Conservation (phyloP, 2,888 invertebrate genomes). For the Adineta ricciae region DNA sequence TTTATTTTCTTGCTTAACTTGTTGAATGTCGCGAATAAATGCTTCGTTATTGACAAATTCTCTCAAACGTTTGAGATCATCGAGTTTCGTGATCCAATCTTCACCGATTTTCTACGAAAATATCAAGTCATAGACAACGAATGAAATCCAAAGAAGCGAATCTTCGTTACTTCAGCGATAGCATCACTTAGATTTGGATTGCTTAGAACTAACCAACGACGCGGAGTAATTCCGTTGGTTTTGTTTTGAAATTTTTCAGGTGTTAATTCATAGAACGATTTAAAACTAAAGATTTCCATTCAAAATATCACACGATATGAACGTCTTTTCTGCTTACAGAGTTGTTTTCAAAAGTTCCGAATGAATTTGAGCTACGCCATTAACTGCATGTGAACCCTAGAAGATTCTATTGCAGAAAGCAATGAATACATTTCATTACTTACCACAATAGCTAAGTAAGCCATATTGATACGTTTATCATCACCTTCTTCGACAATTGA, state of each 20-base stretch:
- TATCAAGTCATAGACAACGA: too few species aligned
- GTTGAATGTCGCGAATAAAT: slow-evolving; percentile 74
- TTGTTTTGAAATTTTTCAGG: slow-evolving; percentile 98
- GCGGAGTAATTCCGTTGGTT: slow-evolving; percentile 95
- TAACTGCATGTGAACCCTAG: slow-evolving; percentile 79
- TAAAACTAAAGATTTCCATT: slow-evolving; percentile 75
- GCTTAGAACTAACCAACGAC: slow-evolving; percentile 90
- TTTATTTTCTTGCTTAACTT: slow-evolving; percentile 73
- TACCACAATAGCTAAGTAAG: slow-evolving; percentile 74
- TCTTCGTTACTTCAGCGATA: slow-evolving; percentile 94
- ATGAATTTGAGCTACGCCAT: slow-evolving; percentile 93
- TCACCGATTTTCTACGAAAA: slow-evolving; percentile 78
- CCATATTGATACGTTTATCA: slow-evolving; percentile 96
- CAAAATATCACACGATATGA: slow-evolving; percentile 37
- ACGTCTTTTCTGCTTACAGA: too few species aligned
- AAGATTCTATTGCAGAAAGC: too few species aligned
- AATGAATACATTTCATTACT: too few species aligned
- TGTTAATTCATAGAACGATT: slow-evolving; percentile 82
- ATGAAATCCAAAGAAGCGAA: slow-evolving; percentile 65
- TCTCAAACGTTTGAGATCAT: slow-evolving; percentile 70
- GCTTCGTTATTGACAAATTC: slow-evolving; percentile 72
- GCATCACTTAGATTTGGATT: slow-evolving; percentile 89
- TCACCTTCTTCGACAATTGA: slow-evolving; percentile 87
- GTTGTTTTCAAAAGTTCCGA: slow-evolving; percentile 68
- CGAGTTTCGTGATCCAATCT: slow-evolving; percentile 83